Evolutionary conservation across 2,888 invertebrate genomes (phyloP), one percentile per base, ranked within the genome.

Genomic region (Hypena proboscidalis): DNA sequence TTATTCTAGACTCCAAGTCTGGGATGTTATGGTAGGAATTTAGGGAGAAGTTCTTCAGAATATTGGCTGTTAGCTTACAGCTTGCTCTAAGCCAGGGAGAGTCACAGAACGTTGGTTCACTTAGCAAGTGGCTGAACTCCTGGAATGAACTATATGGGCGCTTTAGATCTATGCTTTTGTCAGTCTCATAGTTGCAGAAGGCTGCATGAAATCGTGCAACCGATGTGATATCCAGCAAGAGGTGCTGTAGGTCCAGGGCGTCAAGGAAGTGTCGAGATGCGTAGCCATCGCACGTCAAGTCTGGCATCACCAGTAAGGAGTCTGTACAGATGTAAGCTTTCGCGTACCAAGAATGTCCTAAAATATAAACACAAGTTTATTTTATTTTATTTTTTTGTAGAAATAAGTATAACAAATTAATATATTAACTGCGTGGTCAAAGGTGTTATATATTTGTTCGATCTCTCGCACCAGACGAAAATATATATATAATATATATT

Each of bases 191-290:
- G 61, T 82, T 81, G 13, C 79, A 72, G 53, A 74, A 75, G 1
- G 79, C 71, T 0, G 88, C 88, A 56, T 89, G 88, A 52, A 82
- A 85, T 7, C 78, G 75, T 0, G 87, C 88, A 2, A 86, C n/a
- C 1, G 84, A 56, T 0, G 72, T 56, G 0, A 58, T 49, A 0
- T 74, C 50, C 2, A 77, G 34, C 25, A 75, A 30, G 3, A 65
- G 58, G 45, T 89, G 86, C 10, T 66, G 6, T 11, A 25, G 13
- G 47, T 83, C 81, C 2, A 85, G 56, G 4, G 68, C 66, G 8
- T 75, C 53, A n/a, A 62, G 35, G 14, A 58, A 52, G 0, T 71
- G 62, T 2, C 60, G 51, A 0, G 68, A 43, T 3, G 61, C 34
- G 59, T 83, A 89, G 1, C 88, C 87, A 8, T 72, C 60, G 1